Conservation (phyloP, 2,888 invertebrate species). For the Tubulanus polymorphus region DNA sequence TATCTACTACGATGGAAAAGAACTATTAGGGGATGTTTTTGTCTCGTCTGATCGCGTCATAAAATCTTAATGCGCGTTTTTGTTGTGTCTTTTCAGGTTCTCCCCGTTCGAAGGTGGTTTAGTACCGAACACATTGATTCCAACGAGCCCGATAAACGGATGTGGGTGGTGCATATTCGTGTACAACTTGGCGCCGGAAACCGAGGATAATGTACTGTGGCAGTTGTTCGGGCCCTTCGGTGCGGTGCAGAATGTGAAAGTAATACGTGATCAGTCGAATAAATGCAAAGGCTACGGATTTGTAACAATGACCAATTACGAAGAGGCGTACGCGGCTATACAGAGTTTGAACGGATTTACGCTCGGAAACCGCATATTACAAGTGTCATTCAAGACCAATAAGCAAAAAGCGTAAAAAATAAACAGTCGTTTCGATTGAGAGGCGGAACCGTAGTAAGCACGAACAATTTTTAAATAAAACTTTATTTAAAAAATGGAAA, state of each 20-base stretch:
- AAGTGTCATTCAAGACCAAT: conserved; percentile 90
- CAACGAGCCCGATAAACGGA: conserved; percentile 37
- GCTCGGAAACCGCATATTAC: conserved; percentile 88
- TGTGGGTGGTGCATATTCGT: conserved; percentile 88
- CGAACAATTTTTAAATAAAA: too few species aligned
- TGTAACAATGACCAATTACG: conserved; percentile 97
- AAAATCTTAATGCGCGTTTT: too few species aligned
- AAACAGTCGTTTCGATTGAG: too few species aligned
- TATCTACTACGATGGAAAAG: too few species aligned
- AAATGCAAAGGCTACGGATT: conserved; percentile 98
- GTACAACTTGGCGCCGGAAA: conserved; percentile 86
- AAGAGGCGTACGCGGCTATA: conserved; percentile 93
- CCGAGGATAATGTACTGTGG: conserved; percentile 87
- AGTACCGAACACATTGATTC: conserved; percentile 42
- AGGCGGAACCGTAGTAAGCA: too few species aligned
- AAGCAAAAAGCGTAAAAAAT: conserved; percentile 60
- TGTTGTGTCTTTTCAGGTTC: conserved; percentile 32
- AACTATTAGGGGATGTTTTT: conserved; percentile 1
- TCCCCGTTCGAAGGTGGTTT: conserved; percentile 48
- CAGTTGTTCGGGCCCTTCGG: conserved; percentile 96
- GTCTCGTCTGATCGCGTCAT: background rate
- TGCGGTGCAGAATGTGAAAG: conserved; percentile 95
- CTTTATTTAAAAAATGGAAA: too few species aligned
- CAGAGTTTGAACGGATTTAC: conserved; percentile 95
- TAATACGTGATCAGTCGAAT: conserved; percentile 90